Base-by-base conservation (phyloP, 2,797 vertebrate genomes). In the Psittacula derbiana region DNA sequence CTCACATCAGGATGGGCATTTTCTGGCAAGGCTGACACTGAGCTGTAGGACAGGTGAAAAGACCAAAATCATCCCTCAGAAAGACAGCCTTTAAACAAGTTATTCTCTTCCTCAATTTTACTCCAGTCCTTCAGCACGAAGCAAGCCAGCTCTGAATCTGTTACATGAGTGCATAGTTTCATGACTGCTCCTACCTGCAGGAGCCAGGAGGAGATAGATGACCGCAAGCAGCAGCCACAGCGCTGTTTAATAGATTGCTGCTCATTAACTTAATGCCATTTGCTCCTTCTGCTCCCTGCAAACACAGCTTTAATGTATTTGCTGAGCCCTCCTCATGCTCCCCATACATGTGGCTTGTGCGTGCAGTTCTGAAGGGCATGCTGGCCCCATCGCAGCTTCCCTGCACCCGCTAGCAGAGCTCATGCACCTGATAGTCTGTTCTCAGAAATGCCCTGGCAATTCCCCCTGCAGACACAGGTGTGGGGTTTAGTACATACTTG, bases 1-100 rank as follows among this genome's bases (percentile, higher is more conserved):
- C 74, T 65, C 25, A 2, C n/a, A 4, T 12, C 24, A 18, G 47
- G n/a, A 11, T 0, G 0, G 38, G 36, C 31, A 2, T 64, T 78
- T 86, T 17, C 50, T 76, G 71, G n/a, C 50, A 70, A 47, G 60
- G 60, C 61, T 60, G 70, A 8, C 23, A 0, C 27, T 10, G 43
- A 82, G 46, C 86, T 75, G 25, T 49, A 28, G 1, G 1, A 52
- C n/a, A 14, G 19, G 43, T 1, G 2, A 78, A 73, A 53, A 15
- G 43, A 64, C 60, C 49, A 31, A 62, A 52, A 67, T 38, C 30
- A 67, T 19, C 24, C 44, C 27, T 57, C 18, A 47, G 53, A 64
- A 71, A 66, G 67, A 40, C 36, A 53, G 13, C 31, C 36, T 81
- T 64, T 73, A 78, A 65, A 12, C 21, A 71, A 44, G 12, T 55